Conservation (phyloP, 2,113 vertebrate species). For the Solea solea region DNA sequence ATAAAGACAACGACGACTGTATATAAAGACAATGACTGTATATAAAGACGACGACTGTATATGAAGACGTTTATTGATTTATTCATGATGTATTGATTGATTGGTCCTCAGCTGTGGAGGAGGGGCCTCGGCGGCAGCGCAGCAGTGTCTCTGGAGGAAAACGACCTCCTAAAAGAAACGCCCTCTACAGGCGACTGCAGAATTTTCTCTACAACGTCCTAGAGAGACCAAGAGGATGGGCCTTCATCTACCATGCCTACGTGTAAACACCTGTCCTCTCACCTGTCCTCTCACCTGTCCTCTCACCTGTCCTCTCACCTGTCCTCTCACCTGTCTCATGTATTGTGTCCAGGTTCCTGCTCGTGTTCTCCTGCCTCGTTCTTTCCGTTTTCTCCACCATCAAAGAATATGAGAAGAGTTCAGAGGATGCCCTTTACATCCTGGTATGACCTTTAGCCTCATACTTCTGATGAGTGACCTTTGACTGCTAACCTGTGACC, state of each 20-base stretch:
- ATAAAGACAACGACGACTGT: too few relatives aligned
- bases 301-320: neutral
- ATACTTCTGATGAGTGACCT: too few relatives aligned
- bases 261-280: conserved; percentile 50
- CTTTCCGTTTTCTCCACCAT: conserved; percentile 98
- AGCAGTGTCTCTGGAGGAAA: conserved; percentile 69
- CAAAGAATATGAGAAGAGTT: conserved; percentile 96
- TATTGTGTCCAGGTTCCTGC: conserved; percentile 85
- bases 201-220: conserved; percentile 77
- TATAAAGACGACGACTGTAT: neutral
- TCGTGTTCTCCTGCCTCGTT: conserved; percentile 98
- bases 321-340: neutral
- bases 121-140: conserved; percentile 66
- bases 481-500: too few relatives aligned
- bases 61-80: neutral
- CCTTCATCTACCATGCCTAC: conserved; percentile 76
- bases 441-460: conserved; percentile 75
- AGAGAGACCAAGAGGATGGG: conserved; percentile 73
- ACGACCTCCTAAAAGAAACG: conserved; percentile 71
- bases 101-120: conserved; percentile 49
- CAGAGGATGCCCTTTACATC: conserved; percentile 95
- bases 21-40: too few relatives aligned
- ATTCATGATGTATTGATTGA: neutral
- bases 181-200: conserved; percentile 73
- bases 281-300: neutral